phyloP scores from a whole-genome alignment of 2,797 vertebrate genomes.

The Ctenosaura bakeri region DNA sequence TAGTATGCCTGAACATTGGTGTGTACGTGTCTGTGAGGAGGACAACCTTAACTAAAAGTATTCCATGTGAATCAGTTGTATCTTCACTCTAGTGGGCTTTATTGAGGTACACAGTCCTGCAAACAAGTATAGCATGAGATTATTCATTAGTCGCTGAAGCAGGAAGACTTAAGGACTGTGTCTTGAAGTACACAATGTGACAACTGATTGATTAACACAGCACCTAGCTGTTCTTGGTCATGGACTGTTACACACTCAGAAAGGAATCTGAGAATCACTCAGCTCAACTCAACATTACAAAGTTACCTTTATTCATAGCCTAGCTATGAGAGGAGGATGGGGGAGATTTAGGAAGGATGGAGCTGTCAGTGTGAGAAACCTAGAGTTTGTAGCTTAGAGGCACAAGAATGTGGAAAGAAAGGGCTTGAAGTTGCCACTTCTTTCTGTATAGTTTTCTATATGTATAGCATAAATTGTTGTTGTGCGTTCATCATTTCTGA shows the following conservation, averaged over 20 bases:
- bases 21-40: background rate
- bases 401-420: background rate
- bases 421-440: background rate
- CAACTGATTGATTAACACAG: background rate
- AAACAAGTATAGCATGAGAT: background rate
- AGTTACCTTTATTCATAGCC: background rate
- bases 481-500: no score
- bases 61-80: background rate
- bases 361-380: no score
- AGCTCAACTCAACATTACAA: background rate
- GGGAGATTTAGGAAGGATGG: background rate
- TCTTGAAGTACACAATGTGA: background rate
- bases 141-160: constrained; percentile 7
- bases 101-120: background rate
- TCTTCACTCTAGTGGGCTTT: background rate
- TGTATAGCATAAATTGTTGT: no score
- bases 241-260: background rate
- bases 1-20: background rate
- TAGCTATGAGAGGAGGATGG: background rate
- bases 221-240: background rate
- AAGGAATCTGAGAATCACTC: constrained; percentile 2
- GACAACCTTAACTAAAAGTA: background rate
- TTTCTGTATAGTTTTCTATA: background rate
- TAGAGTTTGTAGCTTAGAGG: background rate
- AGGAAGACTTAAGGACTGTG: background rate